These are phyloP conservation scores for Synchiropus splendidus DNA, from an alignment of 2,113 vertebrate species.

Conservation along the genomic window DNA sequence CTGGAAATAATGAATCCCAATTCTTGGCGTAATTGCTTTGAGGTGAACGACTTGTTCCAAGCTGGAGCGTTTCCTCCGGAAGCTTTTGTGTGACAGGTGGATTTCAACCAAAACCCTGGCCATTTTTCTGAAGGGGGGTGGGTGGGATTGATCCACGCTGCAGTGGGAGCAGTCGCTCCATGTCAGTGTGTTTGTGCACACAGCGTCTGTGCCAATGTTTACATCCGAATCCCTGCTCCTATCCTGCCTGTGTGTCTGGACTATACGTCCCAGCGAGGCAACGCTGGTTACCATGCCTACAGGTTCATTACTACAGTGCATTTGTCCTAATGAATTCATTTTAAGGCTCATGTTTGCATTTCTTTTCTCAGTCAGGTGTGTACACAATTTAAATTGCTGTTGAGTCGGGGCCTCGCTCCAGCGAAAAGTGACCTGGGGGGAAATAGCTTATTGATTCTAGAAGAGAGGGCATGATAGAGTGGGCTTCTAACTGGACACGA, in stretches of 20 bases:
- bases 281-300: slow-evolving; percentile 59
- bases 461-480: slow-evolving; percentile 46
- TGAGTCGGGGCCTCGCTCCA: slow-evolving; percentile 37
- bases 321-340: slow-evolving; percentile 66
- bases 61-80: slow-evolving; percentile 33
- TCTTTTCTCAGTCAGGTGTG: slow-evolving; percentile 52
- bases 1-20: slow-evolving; percentile 56
- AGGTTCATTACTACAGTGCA: slow-evolving; percentile 18
- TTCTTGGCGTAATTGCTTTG: slow-evolving; percentile 43
- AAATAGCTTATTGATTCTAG: slow-evolving; percentile 62
- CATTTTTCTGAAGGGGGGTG: too few relatives aligned
- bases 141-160: too few relatives aligned
- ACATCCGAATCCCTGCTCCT: slow-evolving; percentile 14
- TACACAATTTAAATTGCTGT: slow-evolving; percentile 56
- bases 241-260: slow-evolving; percentile 23
- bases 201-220: slow-evolving; percentile 1
- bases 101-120: slow-evolving; percentile 39
- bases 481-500: slow-evolving; percentile 43
- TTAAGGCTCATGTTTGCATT: slow-evolving; percentile 53
- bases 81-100: slow-evolving; percentile 39
- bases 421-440: slow-evolving; percentile 47
- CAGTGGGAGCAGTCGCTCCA: slow-evolving; percentile 5
- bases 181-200: background rate
- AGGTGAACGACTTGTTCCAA: slow-evolving; percentile 13
- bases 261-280: slow-evolving; percentile 23